Base-by-base conservation (phyloP, 2,888 invertebrate genomes). In the Apamea monoglypha region DNA sequence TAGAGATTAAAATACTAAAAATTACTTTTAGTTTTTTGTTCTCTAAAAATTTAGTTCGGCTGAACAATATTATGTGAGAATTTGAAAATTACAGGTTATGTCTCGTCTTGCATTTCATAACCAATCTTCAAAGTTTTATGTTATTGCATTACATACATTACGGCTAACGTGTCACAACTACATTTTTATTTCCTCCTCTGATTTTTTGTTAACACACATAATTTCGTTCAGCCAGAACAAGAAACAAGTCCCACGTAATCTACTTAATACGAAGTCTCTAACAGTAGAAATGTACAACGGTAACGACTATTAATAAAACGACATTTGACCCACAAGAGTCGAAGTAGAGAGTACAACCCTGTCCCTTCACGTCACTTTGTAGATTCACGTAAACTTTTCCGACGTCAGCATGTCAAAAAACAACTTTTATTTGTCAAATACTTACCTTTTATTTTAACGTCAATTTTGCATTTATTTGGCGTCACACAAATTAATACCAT, bases 261-360 rank as follows among this genome's bases (percentile, higher is more conserved):
- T 93, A 93, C 90, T 89, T 92, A 93, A 91, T 92, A 92, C 90
- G 86, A 93, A 92, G 91, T 92, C 25, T 91, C 93, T 94, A 95
- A 92, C 90, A 93, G 92, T 94, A 94, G 92, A 94, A 94, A 93
- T 92, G 89, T 93, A 94, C 93, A 93, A 90, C 89, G 87, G 86
- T 90, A 87, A 90, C 84, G 66, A 78, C 90, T 90, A 89, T 86
- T 84, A 90, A 80, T 89, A 88, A 88, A 89, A 89, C 86, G 87
- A 88, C 87, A 85, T 88, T 79, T 83, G 83, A 85, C 88, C 82
- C 81, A 68, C 47, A 73, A 29, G 81, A 90, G 87, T 76, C 85
- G 80, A 89, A 89, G 82, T 82, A 87, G 83, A 82, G 82, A 84
- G 83, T 88, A 86, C 85, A 80, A 83, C 81, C 80, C 76, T 68